These are phyloP conservation scores for Metridium senile DNA, from an alignment of 92 coral and sea anemone species.

Conservation along the genomic window DNA sequence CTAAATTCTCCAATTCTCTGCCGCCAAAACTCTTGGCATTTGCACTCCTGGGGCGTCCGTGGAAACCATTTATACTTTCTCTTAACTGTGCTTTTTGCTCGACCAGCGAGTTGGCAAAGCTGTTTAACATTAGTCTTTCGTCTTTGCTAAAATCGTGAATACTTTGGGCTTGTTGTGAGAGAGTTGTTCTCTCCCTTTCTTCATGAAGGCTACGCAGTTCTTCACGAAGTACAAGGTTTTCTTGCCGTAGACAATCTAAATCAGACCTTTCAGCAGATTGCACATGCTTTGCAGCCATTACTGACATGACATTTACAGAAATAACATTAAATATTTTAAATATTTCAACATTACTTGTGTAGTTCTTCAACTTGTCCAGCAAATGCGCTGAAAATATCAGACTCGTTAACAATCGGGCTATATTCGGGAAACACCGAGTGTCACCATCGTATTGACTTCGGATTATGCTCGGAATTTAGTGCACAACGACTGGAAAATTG, in stretches of 20 bases:
- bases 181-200: constrained; percentile 72
- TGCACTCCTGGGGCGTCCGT: constrained; percentile 37
- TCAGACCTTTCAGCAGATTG: constrained; percentile 56
- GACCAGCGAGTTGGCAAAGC: constrained; percentile 54
- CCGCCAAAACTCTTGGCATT: constrained; percentile 38
- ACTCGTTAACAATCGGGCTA: background rate
- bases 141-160: constrained; percentile 62
- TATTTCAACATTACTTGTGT: background rate
- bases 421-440: no score
- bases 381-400: background rate
- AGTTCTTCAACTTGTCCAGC: background rate
- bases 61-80: constrained; percentile 50
- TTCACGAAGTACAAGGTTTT: constrained; percentile 64
- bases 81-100: constrained; percentile 72
- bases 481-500: no score
- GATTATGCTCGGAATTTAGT: no score
- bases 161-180: constrained; percentile 56
- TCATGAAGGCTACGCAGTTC: constrained; percentile 67
- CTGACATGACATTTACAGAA: constrained; percentile 3
- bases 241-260: constrained; percentile 70
- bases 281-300: constrained; percentile 67
- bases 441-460: no score
- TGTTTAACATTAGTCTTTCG: constrained; percentile 61
- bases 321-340: background rate
- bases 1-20: constrained; percentile 32